phyloP scores from a whole-genome alignment of 2,797 vertebrate species.

The Muscicapa striata region DNA sequence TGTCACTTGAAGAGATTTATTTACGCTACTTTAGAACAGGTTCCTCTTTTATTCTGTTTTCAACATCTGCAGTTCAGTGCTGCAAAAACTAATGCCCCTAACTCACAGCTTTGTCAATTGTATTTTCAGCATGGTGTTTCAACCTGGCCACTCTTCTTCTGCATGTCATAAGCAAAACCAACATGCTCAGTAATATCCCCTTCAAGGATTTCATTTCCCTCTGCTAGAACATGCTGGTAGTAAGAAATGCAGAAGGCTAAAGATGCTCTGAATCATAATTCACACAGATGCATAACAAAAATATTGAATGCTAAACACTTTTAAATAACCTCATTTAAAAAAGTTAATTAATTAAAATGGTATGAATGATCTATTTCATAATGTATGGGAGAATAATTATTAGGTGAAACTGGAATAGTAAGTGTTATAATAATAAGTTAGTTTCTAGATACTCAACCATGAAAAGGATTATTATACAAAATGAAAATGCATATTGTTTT shows the following conservation, averaged over 20 bases:
- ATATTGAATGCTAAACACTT: not conserved
- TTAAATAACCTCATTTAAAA: not conserved
- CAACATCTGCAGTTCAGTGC: not conserved
- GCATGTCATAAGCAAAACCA: not conserved
- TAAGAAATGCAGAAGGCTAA: not conserved
- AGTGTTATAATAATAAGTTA: not conserved
- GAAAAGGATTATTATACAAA: not conserved
- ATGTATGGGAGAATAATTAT: not conserved
- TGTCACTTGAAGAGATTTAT: not conserved
- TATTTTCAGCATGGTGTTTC: not conserved
- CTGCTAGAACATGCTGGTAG: not conserved
- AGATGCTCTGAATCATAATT: not conserved
- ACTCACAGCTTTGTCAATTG: not conserved
- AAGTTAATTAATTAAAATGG: not conserved
- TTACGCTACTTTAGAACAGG: not conserved
- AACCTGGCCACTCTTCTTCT: not conserved
- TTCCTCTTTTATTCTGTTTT: not conserved
- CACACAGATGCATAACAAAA: not conserved
- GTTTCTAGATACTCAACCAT: not conserved
- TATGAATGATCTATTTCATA: not conserved
- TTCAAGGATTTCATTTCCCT: not conserved
- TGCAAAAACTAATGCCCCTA: not conserved
- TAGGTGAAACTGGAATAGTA: not conserved
- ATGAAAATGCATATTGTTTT: not conserved
- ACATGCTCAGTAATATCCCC: not conserved